Base-by-base conservation (phyloP, 2,113 vertebrate species). In the Petromus typicus region DNA sequence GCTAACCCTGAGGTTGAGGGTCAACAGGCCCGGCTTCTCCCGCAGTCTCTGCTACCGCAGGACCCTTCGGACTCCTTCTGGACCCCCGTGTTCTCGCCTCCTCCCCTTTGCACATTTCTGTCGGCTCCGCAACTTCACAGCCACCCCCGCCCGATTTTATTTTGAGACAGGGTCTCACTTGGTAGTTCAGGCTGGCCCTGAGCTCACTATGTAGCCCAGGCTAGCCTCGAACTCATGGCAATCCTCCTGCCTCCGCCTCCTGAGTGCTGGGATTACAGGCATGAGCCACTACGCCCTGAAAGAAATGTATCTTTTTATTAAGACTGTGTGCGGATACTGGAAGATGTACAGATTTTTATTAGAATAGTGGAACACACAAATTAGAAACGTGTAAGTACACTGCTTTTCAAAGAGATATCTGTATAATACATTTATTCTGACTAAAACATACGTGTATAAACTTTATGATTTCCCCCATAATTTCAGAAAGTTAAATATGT, bases 301-400 rank as follows among this genome's bases (percentile, higher is more conserved):
- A 97, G 93, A 90, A 96, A 96, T 95, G 95, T 98, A 96, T 88
- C 86, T 96, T 96, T 97, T 94, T 97, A 82, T 91, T 96, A 98
- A 93, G 96, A 95, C 95, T 98, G 94, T 98, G 94, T 98, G 96
- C 98, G 98, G 98, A 98, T 97, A 93, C 95, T 97, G 92, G 73
- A 98, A 98, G 96, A 86, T 98, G 98, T 98, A 98, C 97, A 98
- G 98, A 97, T 61, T 98, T 98, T 97, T 96, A 98, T 97, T 98
- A 98, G 92, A 98, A 93, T 96, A 97, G 79, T 93, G 96, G 93
- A 97, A 97, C 98, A 96, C 97, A 96, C 98, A 97, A 96, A 97
- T 86, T 96, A 98, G 98, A 97, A 93, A 88, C 95, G 97, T 95
- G 96, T 96, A 92, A 97, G 97, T 97, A 94, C 69, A 6, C 97